Conservation (phyloP, 2,113 vertebrate genomes). For the Thunnus thynnus region DNA sequence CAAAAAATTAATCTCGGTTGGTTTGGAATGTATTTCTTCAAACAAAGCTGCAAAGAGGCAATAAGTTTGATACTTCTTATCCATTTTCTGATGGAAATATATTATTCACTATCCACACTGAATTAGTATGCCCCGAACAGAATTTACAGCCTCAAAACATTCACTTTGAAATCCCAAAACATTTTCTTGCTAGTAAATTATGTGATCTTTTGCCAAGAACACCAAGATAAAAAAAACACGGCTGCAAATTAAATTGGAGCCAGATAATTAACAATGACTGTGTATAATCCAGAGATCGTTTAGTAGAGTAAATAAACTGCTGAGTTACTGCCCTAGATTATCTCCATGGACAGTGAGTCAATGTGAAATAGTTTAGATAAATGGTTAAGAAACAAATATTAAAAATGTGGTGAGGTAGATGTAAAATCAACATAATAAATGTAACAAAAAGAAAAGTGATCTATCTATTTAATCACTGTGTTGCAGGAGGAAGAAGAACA, state of each 20-base stretch:
- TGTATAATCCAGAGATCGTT: conserved; percentile 29
- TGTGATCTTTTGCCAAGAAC: conserved; percentile 12
- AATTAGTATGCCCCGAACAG: not conserved
- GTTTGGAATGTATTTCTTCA: conserved; percentile 70
- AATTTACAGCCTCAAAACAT: conserved; percentile 18
- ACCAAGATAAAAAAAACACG: not conserved
- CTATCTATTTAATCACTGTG: conserved; percentile 39
- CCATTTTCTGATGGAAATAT: conserved; percentile 18
- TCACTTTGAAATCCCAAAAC: conserved; percentile 24
- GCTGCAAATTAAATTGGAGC: conserved; percentile 23
- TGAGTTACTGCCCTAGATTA: conserved; percentile 25
- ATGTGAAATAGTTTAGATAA: conserved; percentile 32
- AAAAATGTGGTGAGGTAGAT: conserved; percentile 81
- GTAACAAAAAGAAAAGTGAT: conserved; percentile 58
- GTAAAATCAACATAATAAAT: conserved; percentile 49
- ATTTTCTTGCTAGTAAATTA: conserved; percentile 1
- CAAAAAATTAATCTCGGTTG: conserved; percentile 18
- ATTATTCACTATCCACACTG: not conserved
- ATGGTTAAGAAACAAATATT: conserved; percentile 49
- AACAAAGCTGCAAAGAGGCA: conserved; percentile 18
- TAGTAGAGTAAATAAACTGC: conserved; percentile 42
- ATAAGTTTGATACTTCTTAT: not conserved
- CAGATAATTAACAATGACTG: conserved; percentile 9
- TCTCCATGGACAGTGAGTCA: conserved; percentile 14
- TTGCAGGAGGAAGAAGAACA: conserved; percentile 39